Conservation (phyloP, 2,888 invertebrate genomes). For the Hermodice carunculata region DNA sequence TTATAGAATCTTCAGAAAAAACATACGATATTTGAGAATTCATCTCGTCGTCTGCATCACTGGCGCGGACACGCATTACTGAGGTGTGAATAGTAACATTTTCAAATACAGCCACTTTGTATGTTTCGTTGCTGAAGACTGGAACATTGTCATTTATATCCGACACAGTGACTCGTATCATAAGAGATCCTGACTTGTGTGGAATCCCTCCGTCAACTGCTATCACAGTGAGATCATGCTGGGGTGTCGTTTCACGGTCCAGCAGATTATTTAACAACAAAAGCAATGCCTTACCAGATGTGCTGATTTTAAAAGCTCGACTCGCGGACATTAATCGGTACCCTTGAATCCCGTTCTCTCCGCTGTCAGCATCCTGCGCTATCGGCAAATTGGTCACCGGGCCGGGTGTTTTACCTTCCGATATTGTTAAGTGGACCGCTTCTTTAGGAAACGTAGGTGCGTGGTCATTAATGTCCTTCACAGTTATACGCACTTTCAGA, state of each 20-base stretch:
- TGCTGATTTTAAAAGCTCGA: not conserved
- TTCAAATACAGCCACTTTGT: conserved; percentile 11
- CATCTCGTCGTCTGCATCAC: conserved; percentile 21
- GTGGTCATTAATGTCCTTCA: conserved; percentile 33
- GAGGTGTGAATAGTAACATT: not conserved
- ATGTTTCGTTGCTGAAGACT: conserved; percentile 9
- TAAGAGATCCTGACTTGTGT: conserved; percentile 14
- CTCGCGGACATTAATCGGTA: conserved; percentile 16
- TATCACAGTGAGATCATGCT: conserved; percentile 1
- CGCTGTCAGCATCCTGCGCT: conserved; percentile 35
- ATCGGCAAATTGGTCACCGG: conserved; percentile 22
- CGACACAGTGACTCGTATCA: conserved; percentile 6
- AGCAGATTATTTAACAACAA: conserved; percentile 12
- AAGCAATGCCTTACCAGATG: conserved; percentile 41
- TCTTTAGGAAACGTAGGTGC: conserved; percentile 22
- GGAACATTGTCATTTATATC: conserved; percentile 24
- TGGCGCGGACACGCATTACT: conserved; percentile 16
- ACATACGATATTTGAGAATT: conserved; percentile 23
- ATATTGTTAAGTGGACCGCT: not conserved
- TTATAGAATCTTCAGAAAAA: conserved; percentile 4
- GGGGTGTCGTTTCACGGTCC: conserved; percentile 19
- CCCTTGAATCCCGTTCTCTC: conserved; percentile 14
- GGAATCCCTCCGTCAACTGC: conserved; percentile 18
- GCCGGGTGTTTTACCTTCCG: conserved; percentile 18
- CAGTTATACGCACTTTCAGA: conserved; percentile 18